Evolutionary conservation across 2,888 invertebrate species (phyloP).

Genomic region (Notodonta ziczac): DNA sequence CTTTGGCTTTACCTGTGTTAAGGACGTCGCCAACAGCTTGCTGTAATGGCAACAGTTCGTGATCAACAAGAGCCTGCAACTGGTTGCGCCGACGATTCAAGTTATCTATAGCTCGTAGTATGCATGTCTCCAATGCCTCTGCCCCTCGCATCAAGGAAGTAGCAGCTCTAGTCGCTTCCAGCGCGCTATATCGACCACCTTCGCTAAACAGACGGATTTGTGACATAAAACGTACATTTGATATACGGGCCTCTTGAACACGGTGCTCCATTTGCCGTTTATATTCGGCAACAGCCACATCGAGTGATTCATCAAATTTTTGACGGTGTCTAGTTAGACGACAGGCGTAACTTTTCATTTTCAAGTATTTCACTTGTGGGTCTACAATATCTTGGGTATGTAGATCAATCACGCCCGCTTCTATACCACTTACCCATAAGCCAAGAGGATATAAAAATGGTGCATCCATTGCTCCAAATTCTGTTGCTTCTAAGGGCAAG

Average conservation of each 20-base stretch:
- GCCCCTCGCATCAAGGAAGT: slow-evolving; percentile 50
- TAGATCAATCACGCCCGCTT: slow-evolving; percentile 48
- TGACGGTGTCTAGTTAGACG: slow-evolving; percentile 58
- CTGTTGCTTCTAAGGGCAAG: slow-evolving; percentile 52
- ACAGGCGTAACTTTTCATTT: slow-evolving; percentile 63
- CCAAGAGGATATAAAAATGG: slow-evolving; percentile 61
- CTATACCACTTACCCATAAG: slow-evolving; percentile 53
- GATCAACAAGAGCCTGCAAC: slow-evolving; percentile 55
- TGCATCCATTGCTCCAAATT: slow-evolving; percentile 52
- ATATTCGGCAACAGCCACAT: slow-evolving; percentile 43
- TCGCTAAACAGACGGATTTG: slow-evolving; percentile 60
- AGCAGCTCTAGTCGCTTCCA: slow-evolving; percentile 57
- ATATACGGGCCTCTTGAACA: slow-evolving; percentile 66
- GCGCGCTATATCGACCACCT: slow-evolving; percentile 60
- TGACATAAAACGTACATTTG: slow-evolving; percentile 63
- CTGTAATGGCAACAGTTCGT: slow-evolving; percentile 48
- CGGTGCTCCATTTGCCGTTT: slow-evolving; percentile 52
- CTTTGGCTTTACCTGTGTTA: slow-evolving; percentile 30
- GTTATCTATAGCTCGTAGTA: slow-evolving; percentile 44
- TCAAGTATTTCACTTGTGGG: slow-evolving; percentile 56
- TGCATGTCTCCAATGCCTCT: slow-evolving; percentile 62
- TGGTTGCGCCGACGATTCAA: slow-evolving; percentile 53
- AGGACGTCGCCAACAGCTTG: slow-evolving; percentile 49
- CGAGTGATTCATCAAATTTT: slow-evolving; percentile 62
- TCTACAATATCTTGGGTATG: slow-evolving; percentile 42